These are phyloP conservation scores for Sminthurinus signatus DNA, from an alignment of 1,140 invertebrate genomes.

Conservation along the genomic window DNA sequence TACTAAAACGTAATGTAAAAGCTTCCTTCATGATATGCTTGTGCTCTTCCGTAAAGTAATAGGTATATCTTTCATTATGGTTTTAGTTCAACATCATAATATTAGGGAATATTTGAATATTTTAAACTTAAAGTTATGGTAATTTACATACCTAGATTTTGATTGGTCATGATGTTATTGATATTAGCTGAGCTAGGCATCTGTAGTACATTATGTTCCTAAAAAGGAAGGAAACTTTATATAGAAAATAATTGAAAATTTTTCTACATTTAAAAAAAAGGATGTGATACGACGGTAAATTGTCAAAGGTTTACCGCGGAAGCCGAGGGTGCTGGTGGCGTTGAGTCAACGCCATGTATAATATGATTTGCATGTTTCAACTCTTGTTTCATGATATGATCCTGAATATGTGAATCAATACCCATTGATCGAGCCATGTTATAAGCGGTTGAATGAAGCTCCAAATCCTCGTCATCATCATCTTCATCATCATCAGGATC, in stretches of 20 bases:
- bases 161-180: background rate
- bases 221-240: too few relatives aligned
- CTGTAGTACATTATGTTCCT: too few relatives aligned
- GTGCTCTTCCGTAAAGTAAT: too few relatives aligned
- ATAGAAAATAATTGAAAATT: too few relatives aligned
- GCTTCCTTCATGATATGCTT: too few relatives aligned
- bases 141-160: slow-evolving; percentile 10
- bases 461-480: slow-evolving; percentile 35
- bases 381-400: slow-evolving; percentile 10
- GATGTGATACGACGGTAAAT: too few relatives aligned
- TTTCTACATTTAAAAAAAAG: too few relatives aligned
- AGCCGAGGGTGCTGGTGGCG: slow-evolving; percentile 14
- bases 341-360: slow-evolving; percentile 2
- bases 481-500: slow-evolving; percentile 38
- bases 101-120: too few relatives aligned
- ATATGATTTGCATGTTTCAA: slow-evolving; percentile 17
- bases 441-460: slow-evolving; percentile 16
- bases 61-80: too few relatives aligned
- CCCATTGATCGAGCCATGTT: slow-evolving; percentile 16
- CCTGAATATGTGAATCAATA: slow-evolving; percentile 2
- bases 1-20: too few relatives aligned
- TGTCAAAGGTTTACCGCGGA: too few relatives aligned
- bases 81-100: too few relatives aligned
- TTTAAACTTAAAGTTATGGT: background rate
- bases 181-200: slow-evolving; percentile 14